These are phyloP conservation scores for Sceliomorpha sp. DNA, from an alignment of 2,888 invertebrate species.

Conservation along the genomic window DNA sequence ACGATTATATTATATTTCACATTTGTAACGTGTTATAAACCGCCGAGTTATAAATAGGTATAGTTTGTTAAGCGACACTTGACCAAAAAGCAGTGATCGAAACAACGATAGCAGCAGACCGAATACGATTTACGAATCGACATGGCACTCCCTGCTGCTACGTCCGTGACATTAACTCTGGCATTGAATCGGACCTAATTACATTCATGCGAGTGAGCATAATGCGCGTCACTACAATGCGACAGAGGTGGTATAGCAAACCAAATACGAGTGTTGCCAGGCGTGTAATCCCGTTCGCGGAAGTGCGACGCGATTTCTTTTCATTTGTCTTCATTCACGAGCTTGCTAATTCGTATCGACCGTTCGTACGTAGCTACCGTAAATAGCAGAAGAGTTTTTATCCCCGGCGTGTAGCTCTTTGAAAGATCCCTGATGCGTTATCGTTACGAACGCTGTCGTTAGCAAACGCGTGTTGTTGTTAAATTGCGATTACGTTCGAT, in stretches of 20 bases:
- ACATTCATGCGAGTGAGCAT: conserved; percentile 36
- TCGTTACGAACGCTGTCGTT: conserved; percentile 5
- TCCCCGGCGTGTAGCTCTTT: conserved; percentile 18
- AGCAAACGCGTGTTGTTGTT: too few species aligned
- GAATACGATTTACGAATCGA: conserved; percentile 3
- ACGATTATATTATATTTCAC: too few species aligned
- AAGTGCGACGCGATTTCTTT: conserved; percentile 32
- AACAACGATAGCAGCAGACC: neutral
- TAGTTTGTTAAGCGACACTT: neutral
- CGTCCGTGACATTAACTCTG: conserved; percentile 74
- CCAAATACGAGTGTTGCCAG: conserved; percentile 38
- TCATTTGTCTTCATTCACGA: conserved; percentile 40
- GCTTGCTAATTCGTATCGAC: conserved; percentile 23
- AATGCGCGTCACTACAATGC: conserved; percentile 30
- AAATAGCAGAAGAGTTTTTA: conserved; percentile 26
- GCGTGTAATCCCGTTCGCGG: conserved; percentile 32
- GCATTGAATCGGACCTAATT: conserved; percentile 72
- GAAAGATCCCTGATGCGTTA: conserved; percentile 14
- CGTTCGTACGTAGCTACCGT: conserved; percentile 25
- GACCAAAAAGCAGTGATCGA: neutral
- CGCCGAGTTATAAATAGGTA: too few species aligned
- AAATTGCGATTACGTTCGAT: too few species aligned
- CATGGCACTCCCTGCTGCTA: conserved; percentile 32
- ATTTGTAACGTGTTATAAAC: too few species aligned
- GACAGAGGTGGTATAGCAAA: conserved; percentile 40